A percentile compares a stretch with the other conserved stretches of the same genome.
Conservation (phyloP, 2,797 vertebrate genomes). For the Ctenopoma kingsleyae region DNA sequence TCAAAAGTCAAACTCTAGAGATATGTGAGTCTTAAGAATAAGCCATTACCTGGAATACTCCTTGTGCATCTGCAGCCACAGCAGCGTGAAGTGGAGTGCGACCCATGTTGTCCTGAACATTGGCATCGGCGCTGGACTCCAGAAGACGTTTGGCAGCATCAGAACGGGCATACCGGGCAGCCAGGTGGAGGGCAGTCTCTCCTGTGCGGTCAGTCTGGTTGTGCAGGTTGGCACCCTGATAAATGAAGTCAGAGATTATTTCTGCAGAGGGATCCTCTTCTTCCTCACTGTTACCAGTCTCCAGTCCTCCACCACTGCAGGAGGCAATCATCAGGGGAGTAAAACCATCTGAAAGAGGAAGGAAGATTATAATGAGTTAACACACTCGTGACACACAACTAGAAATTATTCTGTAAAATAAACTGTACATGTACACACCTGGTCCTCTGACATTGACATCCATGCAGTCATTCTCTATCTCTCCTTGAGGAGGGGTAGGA, state of each 20-base stretch:
- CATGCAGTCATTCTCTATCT: conserved; percentile 96
- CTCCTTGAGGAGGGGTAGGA: conserved; percentile 96
- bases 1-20: conserved; percentile 3
- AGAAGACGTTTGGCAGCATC: conserved; percentile 97
- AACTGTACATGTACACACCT: conserved; percentile 78
- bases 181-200: conserved; percentile 95
- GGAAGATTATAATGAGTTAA: background rate
- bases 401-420: background rate
- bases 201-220: conserved; percentile 98
- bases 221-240: conserved; percentile 96
- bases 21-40: background rate
- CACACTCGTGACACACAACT: background rate
- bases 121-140: conserved; percentile 96
- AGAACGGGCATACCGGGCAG: conserved; percentile 94
- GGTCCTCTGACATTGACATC: conserved; percentile 98
- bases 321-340: conserved; percentile 99
- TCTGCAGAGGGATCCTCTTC: conserved; percentile 95
- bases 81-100: conserved; percentile 95
- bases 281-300: conserved; percentile 95
- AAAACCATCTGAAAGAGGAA: conserved; percentile 89
- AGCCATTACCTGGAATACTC: conserved; percentile 93
- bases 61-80: conserved; percentile 95
- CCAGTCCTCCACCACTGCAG: conserved; percentile 96
- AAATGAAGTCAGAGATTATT: conserved; percentile 98
- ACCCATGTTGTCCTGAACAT: conserved; percentile 98